A percentile compares a stretch with the other conserved stretches of the same genome.
Conservation (phyloP, 1,140 invertebrate species). For the Steinernema feltiae region DNA sequence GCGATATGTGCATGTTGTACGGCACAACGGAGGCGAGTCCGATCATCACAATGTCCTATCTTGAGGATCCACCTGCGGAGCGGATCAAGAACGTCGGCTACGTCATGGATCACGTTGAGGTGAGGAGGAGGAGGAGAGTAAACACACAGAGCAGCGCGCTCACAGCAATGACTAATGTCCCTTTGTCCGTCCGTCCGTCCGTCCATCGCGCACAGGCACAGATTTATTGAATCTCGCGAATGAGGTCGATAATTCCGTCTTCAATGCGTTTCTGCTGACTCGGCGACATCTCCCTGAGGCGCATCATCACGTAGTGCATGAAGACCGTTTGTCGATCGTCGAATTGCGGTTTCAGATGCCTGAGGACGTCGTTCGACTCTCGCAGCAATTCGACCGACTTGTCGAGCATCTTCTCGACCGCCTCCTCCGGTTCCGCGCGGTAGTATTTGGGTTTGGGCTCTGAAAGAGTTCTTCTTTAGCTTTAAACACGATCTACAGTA, state of each 20-base stretch:
- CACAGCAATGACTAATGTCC: background rate
- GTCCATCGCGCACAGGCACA: background rate
- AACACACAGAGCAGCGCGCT: background rate
- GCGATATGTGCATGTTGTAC: constrained; percentile 68
- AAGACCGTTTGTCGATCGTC: background rate
- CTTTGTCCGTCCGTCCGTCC: background rate
- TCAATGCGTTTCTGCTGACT: background rate
- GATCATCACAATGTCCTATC: constrained; percentile 60
- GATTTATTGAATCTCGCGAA: background rate
- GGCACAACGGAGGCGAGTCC: constrained; percentile 81
- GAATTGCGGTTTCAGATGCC: background rate
- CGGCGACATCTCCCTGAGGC: background rate
- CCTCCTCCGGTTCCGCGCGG: background rate
- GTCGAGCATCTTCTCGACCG: background rate
- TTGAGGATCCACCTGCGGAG: constrained; percentile 65
- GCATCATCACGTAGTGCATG: background rate
- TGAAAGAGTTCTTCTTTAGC: background rate
- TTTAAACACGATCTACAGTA: background rate
- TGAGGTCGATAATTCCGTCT: background rate
- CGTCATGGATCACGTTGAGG: background rate
- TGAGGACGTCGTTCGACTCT: background rate
- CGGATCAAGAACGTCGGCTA: background rate
- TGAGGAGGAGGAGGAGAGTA: background rate
- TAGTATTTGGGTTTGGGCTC: background rate
- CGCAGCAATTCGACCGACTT: background rate